Evolutionary conservation across 2,888 invertebrate genomes (phyloP).

Genomic region (Protophormia terraenovae): DNA sequence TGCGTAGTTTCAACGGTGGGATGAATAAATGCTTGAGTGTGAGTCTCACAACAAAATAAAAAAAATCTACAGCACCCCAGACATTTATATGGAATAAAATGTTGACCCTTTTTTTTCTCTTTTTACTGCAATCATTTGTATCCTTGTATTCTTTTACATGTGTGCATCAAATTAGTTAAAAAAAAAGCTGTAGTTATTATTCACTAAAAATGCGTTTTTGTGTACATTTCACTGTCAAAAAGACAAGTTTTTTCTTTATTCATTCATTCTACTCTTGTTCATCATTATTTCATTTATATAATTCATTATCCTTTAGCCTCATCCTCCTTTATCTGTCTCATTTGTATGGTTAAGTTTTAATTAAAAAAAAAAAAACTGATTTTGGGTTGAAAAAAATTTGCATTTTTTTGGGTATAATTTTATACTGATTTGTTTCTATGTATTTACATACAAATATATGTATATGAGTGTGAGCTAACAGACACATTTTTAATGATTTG

Average conservation of each 20-base stretch:
- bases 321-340: constrained; percentile 62
- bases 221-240: constrained; percentile 43
- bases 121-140: constrained; percentile 19
- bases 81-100: neutral
- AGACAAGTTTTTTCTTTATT: constrained; percentile 30
- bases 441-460: too few species aligned
- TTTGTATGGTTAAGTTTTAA: constrained; percentile 59
- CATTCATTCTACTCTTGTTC: neutral
- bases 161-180: constrained; percentile 57
- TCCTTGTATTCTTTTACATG: constrained; percentile 31
- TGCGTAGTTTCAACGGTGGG: too few species aligned
- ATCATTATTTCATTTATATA: constrained; percentile 27
- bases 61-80: constrained; percentile 31
- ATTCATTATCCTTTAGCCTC: constrained; percentile 52
- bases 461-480: neutral
- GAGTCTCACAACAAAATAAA: neutral
- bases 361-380: constrained; percentile 46
- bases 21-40: too few species aligned
- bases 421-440: neutral
- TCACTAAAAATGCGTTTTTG: constrained; percentile 37
- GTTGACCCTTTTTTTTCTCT: constrained; percentile 31
- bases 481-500: constrained; percentile 37
- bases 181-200: too few species aligned
- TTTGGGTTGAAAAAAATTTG: constrained; percentile 47
- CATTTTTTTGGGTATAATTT: constrained; percentile 54